Percentiles rank a stretch among this genome's conserved stretches.
Conservation (phyloP, 2,888 invertebrate genomes). For the Phyllotreta cruciferae region DNA sequence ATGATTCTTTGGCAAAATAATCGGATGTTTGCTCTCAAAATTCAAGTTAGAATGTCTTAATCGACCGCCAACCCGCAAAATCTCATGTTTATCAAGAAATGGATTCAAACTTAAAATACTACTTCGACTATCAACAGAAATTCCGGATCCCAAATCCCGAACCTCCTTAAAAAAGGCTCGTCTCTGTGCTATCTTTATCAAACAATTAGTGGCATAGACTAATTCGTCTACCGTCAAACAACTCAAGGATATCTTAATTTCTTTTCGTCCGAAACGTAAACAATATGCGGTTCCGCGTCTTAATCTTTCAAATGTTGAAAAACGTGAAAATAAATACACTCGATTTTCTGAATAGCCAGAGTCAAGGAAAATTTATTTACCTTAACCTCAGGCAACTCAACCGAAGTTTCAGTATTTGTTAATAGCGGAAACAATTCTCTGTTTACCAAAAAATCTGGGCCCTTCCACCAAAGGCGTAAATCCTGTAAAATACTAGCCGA, state of each 20-base stretch:
- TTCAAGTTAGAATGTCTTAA: constrained; percentile 14
- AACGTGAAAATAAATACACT: too few species aligned
- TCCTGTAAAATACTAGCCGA: neutral
- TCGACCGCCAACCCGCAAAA: neutral
- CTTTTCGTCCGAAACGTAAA: too few species aligned
- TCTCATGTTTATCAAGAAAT: neutral
- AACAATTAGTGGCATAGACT: neutral
- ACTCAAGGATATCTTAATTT: too few species aligned
- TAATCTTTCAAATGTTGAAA: too few species aligned
- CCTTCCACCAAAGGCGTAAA: constrained; percentile 19
- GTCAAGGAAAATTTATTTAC: too few species aligned
- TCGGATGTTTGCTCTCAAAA: constrained; percentile 3
- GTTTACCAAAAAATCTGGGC: neutral
- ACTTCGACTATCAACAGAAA: neutral
- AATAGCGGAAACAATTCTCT: too few species aligned
- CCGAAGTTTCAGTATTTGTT: too few species aligned
- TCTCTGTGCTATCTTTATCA: neutral
- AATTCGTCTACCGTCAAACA: neutral
- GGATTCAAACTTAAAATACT: neutral
- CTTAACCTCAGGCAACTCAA: too few species aligned
- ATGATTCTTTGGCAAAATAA: constrained; percentile 7
- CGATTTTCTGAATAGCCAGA: too few species aligned
- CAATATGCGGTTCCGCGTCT: too few species aligned
- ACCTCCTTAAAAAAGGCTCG: neutral
- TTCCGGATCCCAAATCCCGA: too few species aligned